A percentile compares a stretch with the other conserved stretches of the same genome.
Conservation (phyloP, 2,888 invertebrate species). For the Plagodis dolabraria region DNA sequence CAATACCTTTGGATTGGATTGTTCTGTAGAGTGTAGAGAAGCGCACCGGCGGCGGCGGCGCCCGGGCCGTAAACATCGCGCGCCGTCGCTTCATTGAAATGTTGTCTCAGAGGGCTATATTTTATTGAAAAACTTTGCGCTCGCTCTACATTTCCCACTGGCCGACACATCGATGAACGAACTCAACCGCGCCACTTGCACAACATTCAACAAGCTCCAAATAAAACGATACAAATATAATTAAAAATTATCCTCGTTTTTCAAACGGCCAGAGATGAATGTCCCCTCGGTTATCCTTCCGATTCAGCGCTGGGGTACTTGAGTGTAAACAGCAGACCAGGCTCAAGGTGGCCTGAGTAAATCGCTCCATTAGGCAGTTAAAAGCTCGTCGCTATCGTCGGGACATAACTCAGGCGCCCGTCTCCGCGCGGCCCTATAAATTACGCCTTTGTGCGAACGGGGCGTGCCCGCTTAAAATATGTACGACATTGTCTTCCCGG, state of each 20-base stretch:
- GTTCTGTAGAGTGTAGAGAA: conserved; percentile 58
- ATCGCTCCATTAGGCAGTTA: conserved; percentile 85
- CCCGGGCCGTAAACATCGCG: conserved; percentile 70
- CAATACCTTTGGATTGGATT: conserved; percentile 71
- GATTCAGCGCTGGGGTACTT: conserved; percentile 50
- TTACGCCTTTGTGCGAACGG: conserved; percentile 82
- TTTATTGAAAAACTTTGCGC: conserved; percentile 81
- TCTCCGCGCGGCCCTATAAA: conserved; percentile 83
- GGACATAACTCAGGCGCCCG: conserved; percentile 82
- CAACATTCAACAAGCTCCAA: conserved; percentile 5
- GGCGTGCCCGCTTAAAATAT: conserved; percentile 82
- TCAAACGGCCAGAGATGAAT: conserved; percentile 51
- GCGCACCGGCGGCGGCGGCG: conserved; percentile 45
- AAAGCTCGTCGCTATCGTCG: conserved; percentile 84
- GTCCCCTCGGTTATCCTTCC: conserved; percentile 49
- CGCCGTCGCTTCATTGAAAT: conserved; percentile 74
- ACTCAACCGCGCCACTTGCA: conserved; percentile 21
- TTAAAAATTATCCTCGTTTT: conserved; percentile 37
- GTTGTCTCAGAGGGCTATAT: conserved; percentile 78
- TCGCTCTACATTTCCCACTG: conserved; percentile 49
- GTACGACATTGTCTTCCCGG: conserved; percentile 82
- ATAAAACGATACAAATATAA: conserved; percentile 22
- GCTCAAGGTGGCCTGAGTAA: conserved; percentile 79
- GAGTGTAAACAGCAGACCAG: conserved; percentile 69
- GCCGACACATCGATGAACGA: conserved; percentile 43